These are phyloP conservation scores for Xenopus laevis DNA, from an alignment of 2,113 vertebrate genomes.

Conservation along the genomic window DNA sequence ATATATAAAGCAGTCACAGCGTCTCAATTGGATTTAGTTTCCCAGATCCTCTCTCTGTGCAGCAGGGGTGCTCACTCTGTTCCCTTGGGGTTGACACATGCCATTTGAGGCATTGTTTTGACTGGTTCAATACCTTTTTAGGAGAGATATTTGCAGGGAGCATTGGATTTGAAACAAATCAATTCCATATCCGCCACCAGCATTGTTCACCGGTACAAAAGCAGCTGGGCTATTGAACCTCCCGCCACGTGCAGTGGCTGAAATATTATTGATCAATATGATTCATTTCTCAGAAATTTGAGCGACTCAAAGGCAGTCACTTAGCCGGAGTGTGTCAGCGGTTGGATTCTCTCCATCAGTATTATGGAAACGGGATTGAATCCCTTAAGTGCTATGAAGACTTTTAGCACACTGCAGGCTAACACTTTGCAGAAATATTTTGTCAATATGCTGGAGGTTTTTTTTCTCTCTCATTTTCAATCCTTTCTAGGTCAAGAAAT, in stretches of 20 bases:
- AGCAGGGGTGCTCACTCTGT: background rate
- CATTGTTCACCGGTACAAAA: conserved; percentile 33
- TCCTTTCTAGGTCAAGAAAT: background rate
- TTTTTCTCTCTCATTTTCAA: conserved; percentile 1
- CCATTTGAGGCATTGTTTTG: conserved; percentile 10
- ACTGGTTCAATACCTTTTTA: conserved; percentile 34
- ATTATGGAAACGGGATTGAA: conserved; percentile 6
- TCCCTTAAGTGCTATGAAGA: conserved; percentile 25
- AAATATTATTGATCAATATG: conserved; percentile 38
- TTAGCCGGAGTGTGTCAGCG: conserved; percentile 26
- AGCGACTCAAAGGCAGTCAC: conserved; percentile 32
- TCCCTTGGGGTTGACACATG: background rate
- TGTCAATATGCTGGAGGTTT: conserved; percentile 9
- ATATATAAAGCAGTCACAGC: background rate
- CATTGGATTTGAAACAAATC: conserved; percentile 29
- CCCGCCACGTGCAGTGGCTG: conserved; percentile 27
- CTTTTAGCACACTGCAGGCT: conserved; percentile 22
- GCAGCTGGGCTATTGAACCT: conserved; percentile 34
- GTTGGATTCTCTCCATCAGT: background rate
- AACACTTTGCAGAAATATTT: conserved; percentile 34
- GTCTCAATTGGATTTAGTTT: background rate
- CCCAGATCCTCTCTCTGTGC: background rate
- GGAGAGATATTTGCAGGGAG: conserved; percentile 34
- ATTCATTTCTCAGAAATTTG: conserved; percentile 43
- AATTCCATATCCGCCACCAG: conserved; percentile 25